Conservation (phyloP, 53 echinoderm and acorn worm species). For the Echinarachnius parma region DNA sequence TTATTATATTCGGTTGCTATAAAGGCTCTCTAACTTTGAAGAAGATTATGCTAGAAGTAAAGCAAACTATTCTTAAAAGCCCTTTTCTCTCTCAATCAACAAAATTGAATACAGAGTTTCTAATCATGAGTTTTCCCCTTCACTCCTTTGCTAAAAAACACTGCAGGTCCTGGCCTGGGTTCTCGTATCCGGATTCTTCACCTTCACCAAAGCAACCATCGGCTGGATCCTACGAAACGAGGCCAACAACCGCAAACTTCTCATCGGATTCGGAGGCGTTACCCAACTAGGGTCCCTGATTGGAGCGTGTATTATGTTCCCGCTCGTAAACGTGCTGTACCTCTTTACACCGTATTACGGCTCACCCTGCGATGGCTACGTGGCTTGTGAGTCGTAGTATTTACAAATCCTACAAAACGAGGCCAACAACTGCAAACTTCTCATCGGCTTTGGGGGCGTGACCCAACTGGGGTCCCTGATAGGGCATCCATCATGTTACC, state of each 20-base stretch:
- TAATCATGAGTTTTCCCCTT: not conserved
- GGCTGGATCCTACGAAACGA: slow-evolving; percentile 88
- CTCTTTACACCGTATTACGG: slow-evolving; percentile 16
- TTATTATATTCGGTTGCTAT: too few species aligned
- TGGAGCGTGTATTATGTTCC: slow-evolving; percentile 90
- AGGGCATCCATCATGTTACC: slow-evolving; percentile 95
- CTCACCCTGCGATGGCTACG: slow-evolving; percentile 15
- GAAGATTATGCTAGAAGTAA: too few species aligned
- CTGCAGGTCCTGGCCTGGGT: slow-evolving; percentile 86
- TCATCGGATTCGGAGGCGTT: slow-evolving; percentile 86
- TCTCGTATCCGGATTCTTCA: slow-evolving; percentile 59
- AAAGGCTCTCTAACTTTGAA: too few species aligned
- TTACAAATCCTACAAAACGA: slow-evolving; percentile 86
- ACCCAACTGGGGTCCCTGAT: slow-evolving; percentile 86
- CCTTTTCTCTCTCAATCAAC: too few species aligned
- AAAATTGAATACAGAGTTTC: too few species aligned
- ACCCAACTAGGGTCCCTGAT: slow-evolving; percentile 86
- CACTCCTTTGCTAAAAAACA: not conserved
- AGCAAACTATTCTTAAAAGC: too few species aligned
- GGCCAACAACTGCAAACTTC: slow-evolving; percentile 63
- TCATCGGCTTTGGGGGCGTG: slow-evolving; percentile 87
- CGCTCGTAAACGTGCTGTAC: slow-evolving; percentile 60
- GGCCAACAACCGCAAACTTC: slow-evolving; percentile 64
- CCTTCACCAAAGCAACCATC: slow-evolving; percentile 84
- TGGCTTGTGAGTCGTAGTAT: slow-evolving; percentile 11